phyloP scores from a whole-genome alignment of 1,140 invertebrate genomes.

The Procambarus virginalis region DNA sequence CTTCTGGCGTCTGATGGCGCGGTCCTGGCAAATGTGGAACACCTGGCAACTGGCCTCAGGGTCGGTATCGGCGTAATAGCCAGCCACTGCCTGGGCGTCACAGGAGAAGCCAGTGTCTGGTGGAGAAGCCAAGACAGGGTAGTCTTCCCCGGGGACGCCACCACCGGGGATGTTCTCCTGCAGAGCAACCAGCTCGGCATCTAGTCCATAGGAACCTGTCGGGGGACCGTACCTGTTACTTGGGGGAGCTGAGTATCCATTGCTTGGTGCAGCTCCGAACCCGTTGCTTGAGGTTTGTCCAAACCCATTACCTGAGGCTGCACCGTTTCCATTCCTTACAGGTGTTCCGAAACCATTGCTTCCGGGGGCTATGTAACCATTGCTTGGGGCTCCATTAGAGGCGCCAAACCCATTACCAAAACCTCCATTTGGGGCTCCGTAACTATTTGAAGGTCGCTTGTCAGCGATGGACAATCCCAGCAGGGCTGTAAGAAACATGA shows the following conservation, averaged over 20 bases:
- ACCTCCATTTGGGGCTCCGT: conserved; percentile 11
- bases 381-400: conserved; percentile 2
- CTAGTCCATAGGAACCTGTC: neutral
- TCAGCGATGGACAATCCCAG: conserved; percentile 18
- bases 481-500: neutral
- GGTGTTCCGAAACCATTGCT: neutral
- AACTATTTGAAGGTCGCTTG: neutral
- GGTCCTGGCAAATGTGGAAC: conserved; percentile 78
- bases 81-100: conserved; percentile 71
- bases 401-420: neutral
- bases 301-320: neutral
- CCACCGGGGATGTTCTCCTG: conserved; percentile 36
- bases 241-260: conserved; percentile 60
- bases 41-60: conserved; percentile 74
- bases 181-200: neutral
- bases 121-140: conserved; percentile 71
- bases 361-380: conserved; percentile 1
- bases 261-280: neutral
- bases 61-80: conserved; percentile 72
- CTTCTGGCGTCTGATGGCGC: conserved; percentile 72
- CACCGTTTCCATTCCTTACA: too few species aligned
- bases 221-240: neutral
- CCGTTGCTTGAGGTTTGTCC: neutral
- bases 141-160: conserved; percentile 71
- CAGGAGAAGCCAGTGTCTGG: conserved; percentile 74